phyloP scores from a whole-genome alignment of 2,797 vertebrate species.

The Gymnothorax javanicus region DNA sequence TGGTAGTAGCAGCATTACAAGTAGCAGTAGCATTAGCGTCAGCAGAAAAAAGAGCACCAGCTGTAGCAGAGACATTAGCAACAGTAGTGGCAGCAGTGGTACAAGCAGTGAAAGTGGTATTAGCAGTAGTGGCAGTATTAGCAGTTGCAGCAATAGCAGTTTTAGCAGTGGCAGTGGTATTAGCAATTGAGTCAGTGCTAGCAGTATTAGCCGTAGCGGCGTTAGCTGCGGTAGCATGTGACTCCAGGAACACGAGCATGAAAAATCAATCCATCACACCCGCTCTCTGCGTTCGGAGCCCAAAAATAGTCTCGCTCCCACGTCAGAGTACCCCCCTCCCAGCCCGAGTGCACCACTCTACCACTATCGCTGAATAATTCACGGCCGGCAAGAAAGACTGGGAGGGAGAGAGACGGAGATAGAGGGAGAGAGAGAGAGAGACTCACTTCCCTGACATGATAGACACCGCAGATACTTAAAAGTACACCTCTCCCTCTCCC shows the following conservation, averaged over 20 bases:
- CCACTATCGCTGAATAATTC: conserved; percentile 45
- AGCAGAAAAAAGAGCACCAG: too few species aligned
- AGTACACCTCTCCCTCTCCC: background rate
- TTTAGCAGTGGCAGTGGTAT: too few species aligned
- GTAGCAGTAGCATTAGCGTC: too few species aligned
- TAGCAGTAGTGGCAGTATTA: too few species aligned
- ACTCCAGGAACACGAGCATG: conserved; percentile 48
- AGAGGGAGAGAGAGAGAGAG: conserved; percentile 32
- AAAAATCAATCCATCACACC: conserved; percentile 54
- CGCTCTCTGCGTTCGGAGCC: conserved; percentile 43
- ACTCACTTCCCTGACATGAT: conserved; percentile 26
- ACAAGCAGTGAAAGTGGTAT: too few species aligned
- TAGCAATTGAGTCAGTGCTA: too few species aligned
- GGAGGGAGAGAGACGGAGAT: background rate
- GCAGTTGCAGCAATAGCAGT: too few species aligned
- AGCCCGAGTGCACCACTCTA: conserved; percentile 32
- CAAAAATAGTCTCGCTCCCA: conserved; percentile 51
- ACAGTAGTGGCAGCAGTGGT: too few species aligned
- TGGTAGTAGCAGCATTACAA: too few species aligned
- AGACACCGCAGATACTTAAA: conserved; percentile 3
- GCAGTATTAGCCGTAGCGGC: conserved; percentile 27
- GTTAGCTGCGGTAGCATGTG: conserved; percentile 41
- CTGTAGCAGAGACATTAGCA: too few species aligned
- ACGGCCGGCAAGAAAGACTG: conserved; percentile 35
- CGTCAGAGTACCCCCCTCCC: conserved; percentile 44